Conservation (phyloP, 2,113 vertebrate genomes). For the Caretta caretta region DNA sequence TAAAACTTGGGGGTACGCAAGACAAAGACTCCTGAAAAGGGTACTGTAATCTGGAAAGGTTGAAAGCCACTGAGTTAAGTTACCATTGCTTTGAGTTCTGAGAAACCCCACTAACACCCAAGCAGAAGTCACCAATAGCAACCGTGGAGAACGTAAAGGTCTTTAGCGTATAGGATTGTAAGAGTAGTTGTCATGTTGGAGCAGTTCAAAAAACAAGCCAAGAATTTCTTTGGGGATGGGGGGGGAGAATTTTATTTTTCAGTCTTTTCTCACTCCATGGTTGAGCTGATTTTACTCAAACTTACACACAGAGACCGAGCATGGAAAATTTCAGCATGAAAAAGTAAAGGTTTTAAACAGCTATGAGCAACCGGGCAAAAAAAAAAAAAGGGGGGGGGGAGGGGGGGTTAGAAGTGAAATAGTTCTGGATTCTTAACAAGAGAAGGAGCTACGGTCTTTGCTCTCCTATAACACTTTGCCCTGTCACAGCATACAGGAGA, state of each 20-base stretch:
- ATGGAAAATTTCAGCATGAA: not conserved
- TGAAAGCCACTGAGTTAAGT: too few relatives aligned
- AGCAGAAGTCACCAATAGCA: not conserved
- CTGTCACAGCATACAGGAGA: not conserved
- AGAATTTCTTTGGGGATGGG: not conserved
- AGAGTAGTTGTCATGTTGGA: not conserved
- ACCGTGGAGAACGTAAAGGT: not conserved
- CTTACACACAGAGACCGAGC: not conserved
- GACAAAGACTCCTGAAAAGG: too few relatives aligned
- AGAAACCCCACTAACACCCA: too few relatives aligned
- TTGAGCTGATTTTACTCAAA: not conserved
- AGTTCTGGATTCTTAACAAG: not conserved
- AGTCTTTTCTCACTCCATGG: not conserved
- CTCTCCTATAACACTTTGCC: not conserved
- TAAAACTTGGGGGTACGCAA: too few relatives aligned
- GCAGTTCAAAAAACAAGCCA: not conserved
- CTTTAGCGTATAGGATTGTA: not conserved
- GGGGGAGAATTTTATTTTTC: not conserved
- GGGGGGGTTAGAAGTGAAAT: not conserved
- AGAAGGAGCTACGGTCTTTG: not conserved
- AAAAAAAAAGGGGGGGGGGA: too few relatives aligned
- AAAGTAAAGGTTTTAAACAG: not conserved
- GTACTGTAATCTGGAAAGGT: too few relatives aligned
- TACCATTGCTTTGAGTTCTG: too few relatives aligned
- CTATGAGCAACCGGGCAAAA: not conserved